Evolutionary conservation across 2,113 vertebrate species (phyloP).

Genomic region (Sphaerodactylus townsendi): DNA sequence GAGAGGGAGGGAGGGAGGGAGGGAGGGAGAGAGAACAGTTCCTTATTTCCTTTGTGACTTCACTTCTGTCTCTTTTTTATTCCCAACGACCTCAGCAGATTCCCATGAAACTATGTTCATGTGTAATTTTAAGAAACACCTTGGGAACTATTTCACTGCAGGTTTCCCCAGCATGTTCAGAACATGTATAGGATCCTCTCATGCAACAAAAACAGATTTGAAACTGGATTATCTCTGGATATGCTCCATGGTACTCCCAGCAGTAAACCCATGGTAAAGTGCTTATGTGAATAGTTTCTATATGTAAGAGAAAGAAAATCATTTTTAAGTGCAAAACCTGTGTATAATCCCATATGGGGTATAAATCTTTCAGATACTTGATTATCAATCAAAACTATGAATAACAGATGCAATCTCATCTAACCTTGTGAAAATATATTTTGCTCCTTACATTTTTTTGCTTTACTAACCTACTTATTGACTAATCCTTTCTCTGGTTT

Average conservation of each 20-base stretch:
- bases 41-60: neutral
- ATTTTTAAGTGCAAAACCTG: neutral
- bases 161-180: neutral
- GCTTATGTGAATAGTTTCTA: neutral
- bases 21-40: too few species aligned
- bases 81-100: neutral
- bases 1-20: too few species aligned
- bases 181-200: neutral
- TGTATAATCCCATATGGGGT: constrained; percentile 7
- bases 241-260: neutral
- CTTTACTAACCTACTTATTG: constrained; percentile 6
- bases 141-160: neutral
- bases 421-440: neutral
- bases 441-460: constrained; percentile 5
- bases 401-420: neutral
- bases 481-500: neutral
- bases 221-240: neutral
- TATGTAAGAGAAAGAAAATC: neutral
- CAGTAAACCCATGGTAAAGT: neutral
- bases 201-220: neutral
- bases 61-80: neutral
- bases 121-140: neutral
- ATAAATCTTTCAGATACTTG: neutral
- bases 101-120: neutral
- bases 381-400: constrained; percentile 3